These are phyloP conservation scores for Taenioides sp. DNA, from an alignment of 2,797 vertebrate genomes.

Conservation along the genomic window DNA sequence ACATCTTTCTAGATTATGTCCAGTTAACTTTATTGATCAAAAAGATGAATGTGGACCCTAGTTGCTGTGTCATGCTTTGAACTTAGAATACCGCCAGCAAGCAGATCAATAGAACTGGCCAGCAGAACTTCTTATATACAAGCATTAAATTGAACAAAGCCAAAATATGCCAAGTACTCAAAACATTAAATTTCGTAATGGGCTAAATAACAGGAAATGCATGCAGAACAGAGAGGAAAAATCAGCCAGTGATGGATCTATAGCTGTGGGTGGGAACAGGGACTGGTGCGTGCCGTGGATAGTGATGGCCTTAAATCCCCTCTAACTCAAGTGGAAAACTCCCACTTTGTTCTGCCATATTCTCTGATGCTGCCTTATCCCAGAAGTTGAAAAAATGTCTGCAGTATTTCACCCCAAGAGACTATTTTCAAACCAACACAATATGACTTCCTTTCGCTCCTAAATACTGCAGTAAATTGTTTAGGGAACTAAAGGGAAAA, in stretches of 20 bases:
- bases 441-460: constrained; percentile 18
- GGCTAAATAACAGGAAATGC: constrained; percentile 12
- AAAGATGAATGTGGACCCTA: constrained; percentile 38
- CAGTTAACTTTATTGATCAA: constrained; percentile 43
- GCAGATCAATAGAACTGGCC: constrained; percentile 40
- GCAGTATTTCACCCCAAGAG: constrained; percentile 35
- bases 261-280: constrained; percentile 29
- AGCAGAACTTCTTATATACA: constrained; percentile 8
- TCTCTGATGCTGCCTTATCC: constrained; percentile 44
- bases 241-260: constrained; percentile 14
- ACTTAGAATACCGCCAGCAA: constrained; percentile 25
- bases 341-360: constrained; percentile 49
- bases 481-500: constrained; percentile 21
- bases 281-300: constrained; percentile 31
- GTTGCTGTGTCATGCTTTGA: constrained; percentile 20
- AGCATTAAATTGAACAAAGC: background rate
- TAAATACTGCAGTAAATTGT: constrained; percentile 25
- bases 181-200: constrained; percentile 14
- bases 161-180: background rate
- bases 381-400: constrained; percentile 36
- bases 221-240: background rate
- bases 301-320: constrained; percentile 47
- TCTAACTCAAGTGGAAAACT: constrained; percentile 65
- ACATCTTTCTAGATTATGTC: constrained; percentile 30
- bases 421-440: constrained; percentile 26